Evolutionary conservation across 2,113 vertebrate genomes (phyloP).

Genomic region (Malurus melanocephalus): DNA sequence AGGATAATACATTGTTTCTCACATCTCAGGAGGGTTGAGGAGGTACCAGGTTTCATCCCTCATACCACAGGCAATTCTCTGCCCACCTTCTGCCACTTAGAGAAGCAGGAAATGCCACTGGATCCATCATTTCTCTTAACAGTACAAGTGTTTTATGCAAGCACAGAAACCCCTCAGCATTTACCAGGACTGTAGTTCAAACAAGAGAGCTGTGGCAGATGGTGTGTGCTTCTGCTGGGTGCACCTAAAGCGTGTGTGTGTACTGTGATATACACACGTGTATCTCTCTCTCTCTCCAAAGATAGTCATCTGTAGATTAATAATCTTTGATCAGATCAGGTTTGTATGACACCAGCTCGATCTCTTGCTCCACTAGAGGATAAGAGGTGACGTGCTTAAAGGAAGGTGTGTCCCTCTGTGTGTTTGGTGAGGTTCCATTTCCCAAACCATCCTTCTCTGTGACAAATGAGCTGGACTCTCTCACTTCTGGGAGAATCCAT

Average conservation of each 20-base stretch:
- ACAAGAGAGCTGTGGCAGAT: background rate
- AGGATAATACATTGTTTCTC: background rate
- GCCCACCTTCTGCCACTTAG: background rate
- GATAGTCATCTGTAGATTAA: background rate
- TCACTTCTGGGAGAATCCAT: background rate
- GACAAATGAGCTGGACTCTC: background rate
- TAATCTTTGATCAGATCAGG: background rate
- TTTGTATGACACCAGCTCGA: background rate
- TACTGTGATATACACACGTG: accelerated
- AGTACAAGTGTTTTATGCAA: background rate
- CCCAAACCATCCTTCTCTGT: background rate
- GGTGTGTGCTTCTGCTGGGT: accelerated
- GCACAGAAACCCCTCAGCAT: background rate
- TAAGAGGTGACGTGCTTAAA: background rate
- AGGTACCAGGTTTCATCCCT: background rate
- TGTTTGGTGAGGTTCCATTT: background rate
- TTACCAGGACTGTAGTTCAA: background rate
- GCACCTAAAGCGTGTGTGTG: background rate
- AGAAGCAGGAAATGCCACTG: background rate
- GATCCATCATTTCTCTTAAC: background rate
- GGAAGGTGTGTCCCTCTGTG: background rate
- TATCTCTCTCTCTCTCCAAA: background rate
- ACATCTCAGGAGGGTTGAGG: background rate
- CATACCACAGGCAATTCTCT: background rate
- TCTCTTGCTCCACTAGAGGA: background rate